These are phyloP conservation scores for Melanaphis sacchari DNA, from an alignment of 1,140 invertebrate species.

Conservation along the genomic window DNA sequence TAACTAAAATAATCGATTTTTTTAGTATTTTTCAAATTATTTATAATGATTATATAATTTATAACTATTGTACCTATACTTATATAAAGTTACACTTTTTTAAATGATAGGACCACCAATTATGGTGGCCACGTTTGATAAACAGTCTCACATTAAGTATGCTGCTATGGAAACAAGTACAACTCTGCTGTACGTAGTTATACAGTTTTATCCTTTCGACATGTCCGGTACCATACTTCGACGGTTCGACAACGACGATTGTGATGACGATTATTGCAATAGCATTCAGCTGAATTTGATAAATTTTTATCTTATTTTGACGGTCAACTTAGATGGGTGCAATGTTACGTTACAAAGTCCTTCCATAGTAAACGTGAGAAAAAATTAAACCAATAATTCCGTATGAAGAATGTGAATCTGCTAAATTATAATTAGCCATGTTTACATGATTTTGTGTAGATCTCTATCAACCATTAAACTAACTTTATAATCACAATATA, in stretches of 20 bases:
- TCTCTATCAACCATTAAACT: background rate
- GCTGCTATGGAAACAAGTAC: background rate
- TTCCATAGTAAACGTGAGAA: constrained; percentile 17
- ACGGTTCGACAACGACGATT: background rate
- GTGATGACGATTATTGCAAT: background rate
- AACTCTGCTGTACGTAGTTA: background rate
- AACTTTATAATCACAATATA: background rate
- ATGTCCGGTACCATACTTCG: constrained; percentile 14
- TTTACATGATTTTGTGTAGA: background rate
- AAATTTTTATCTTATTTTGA: background rate
- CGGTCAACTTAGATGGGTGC: background rate
- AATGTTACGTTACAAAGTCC: background rate
- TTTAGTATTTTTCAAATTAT: too few species aligned
- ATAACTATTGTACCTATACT: background rate
- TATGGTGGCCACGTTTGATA: constrained; percentile 46
- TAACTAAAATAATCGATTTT: too few species aligned
- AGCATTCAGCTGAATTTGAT: background rate
- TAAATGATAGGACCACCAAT: background rate
- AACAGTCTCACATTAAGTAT: constrained; percentile 35
- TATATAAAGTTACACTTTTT: background rate
- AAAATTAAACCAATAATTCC: background rate
- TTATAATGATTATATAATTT: too few species aligned
- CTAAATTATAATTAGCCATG: background rate
- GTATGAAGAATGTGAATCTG: background rate
- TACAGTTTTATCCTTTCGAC: constrained; percentile 43